Evolutionary conservation across 2,888 invertebrate genomes (phyloP).

Genomic region (Trypoxylon attenuatum): DNA sequence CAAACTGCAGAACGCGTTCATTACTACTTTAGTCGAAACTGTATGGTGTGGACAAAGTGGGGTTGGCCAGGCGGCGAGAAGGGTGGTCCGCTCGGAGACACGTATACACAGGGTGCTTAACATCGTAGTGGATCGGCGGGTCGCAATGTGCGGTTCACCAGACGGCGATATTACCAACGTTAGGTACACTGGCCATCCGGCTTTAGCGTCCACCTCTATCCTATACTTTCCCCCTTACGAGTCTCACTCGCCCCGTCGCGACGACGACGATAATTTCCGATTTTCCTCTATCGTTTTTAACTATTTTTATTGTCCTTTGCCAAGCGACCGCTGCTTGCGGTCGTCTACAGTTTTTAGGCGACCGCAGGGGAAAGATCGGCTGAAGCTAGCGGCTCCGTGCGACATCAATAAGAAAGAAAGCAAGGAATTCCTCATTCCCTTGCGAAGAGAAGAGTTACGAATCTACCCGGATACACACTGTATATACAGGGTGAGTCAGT

Average conservation of each 20-base stretch:
- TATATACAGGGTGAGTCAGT: no score
- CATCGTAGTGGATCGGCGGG: constrained; percentile 36
- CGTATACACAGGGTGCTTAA: constrained; percentile 32
- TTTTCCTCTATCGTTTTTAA: constrained; percentile 17
- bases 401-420: background rate
- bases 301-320: constrained; percentile 21
- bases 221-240: background rate
- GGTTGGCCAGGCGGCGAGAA: constrained; percentile 3
- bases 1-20: constrained; percentile 59
- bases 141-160: constrained; percentile 46
- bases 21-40: constrained; percentile 56
- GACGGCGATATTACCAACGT: constrained; percentile 47
- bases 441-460: background rate
- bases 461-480: no score
- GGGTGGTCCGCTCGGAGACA: constrained; percentile 11
- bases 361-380: background rate
- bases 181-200: constrained; percentile 15
- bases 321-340: background rate
- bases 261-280: constrained; percentile 31
- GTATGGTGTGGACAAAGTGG: constrained; percentile 40
- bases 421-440: background rate
- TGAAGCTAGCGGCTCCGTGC: background rate
- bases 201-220: background rate
- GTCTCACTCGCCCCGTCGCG: no score
- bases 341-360: background rate